These are phyloP conservation scores for Hirtodrosophila trivittata DNA, from an alignment of 2,888 invertebrate species.

Conservation along the genomic window DNA sequence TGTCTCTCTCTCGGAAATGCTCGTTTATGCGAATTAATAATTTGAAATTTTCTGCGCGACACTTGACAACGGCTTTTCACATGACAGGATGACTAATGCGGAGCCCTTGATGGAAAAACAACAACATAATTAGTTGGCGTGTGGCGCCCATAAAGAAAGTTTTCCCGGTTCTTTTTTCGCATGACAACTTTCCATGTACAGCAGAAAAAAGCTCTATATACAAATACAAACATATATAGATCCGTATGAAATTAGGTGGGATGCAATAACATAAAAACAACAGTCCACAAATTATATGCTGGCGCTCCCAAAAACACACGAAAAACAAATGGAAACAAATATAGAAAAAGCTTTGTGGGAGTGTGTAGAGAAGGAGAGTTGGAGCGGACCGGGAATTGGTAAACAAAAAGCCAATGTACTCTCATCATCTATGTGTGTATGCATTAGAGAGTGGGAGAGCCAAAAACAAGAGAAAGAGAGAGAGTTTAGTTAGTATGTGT, in stretches of 20 bases:
- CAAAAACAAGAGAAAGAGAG: conserved; percentile 22
- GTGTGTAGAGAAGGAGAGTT: conserved; percentile 27
- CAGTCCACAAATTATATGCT: conserved; percentile 18
- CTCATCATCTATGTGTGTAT: conserved; percentile 21
- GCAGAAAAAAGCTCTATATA: conserved; percentile 22
- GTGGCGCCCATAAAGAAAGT: conserved; percentile 11
- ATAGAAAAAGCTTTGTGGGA: conserved; percentile 26
- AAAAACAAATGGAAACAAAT: conserved; percentile 25
- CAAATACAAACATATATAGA: not conserved
- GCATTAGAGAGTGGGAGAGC: conserved; percentile 20
- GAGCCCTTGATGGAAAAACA: conserved; percentile 12
- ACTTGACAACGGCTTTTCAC: conserved; percentile 50
- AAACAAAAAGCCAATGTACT: conserved; percentile 54
- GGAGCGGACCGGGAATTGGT: conserved; percentile 19
- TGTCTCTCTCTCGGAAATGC: conserved; percentile 56
- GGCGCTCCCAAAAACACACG: conserved; percentile 37
- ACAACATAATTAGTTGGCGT: conserved; percentile 8
- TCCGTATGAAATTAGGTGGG: too few species aligned
- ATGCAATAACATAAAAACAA: conserved; percentile 42
- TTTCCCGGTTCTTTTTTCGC: conserved; percentile 13
- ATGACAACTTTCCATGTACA: conserved; percentile 18
- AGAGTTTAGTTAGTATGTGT: conserved; percentile 42
- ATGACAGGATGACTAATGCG: conserved; percentile 41
- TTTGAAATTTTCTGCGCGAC: conserved; percentile 42
- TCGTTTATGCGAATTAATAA: conserved; percentile 69